Evolutionary conservation across 2,888 invertebrate genomes (phyloP).

Genomic region (Eupeodes latifasciatus): DNA sequence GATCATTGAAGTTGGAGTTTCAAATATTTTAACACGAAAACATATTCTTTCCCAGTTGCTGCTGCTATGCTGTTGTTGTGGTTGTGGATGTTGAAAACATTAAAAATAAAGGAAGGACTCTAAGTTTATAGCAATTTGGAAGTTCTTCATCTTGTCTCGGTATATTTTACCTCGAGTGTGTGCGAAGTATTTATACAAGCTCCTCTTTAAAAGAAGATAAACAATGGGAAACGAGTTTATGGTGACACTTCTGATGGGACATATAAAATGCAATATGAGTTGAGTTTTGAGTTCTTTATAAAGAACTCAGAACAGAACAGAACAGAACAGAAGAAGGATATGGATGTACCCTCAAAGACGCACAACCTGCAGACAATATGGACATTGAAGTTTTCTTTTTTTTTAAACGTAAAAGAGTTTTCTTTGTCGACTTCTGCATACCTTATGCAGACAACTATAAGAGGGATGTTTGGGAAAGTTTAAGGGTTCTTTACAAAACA

Average conservation of each 20-base stretch:
- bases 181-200: constrained; percentile 63
- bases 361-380: neutral
- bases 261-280: neutral
- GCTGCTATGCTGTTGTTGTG: neutral
- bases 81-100: neutral
- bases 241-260: constrained; percentile 12
- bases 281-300: too few relatives aligned
- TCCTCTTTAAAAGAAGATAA: constrained; percentile 31
- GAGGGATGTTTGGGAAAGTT: neutral
- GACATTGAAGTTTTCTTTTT: constrained; percentile 4
- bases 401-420: neutral
- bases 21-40: constrained; percentile 49
- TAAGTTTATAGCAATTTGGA: constrained; percentile 52
- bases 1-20: constrained; percentile 59
- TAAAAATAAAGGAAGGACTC: constrained; percentile 8
- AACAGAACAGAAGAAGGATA: neutral
- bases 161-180: neutral
- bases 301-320: neutral
- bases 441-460: neutral
- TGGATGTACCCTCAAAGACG: neutral
- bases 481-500: neutral
- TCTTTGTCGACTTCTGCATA: neutral
- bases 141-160: constrained; percentile 39
- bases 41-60: constrained; percentile 1
- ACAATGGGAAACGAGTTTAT: constrained; percentile 53